Evolutionary conservation across 2,888 invertebrate genomes (phyloP).

Genomic region (Drosophila antonietae): DNA sequence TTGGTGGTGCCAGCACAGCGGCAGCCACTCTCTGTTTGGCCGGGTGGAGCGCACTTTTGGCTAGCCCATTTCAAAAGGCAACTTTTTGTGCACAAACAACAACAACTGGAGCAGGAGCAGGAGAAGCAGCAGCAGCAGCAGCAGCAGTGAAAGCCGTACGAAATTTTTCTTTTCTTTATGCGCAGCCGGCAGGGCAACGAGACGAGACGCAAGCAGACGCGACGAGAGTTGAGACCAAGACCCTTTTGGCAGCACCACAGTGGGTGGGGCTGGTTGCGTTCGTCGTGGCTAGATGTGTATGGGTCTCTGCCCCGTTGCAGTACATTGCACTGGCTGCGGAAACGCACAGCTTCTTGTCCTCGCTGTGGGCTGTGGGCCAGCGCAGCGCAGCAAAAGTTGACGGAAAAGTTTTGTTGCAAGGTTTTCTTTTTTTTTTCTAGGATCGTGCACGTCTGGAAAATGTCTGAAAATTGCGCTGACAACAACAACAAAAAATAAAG

Average conservation of each 20-base stretch:
- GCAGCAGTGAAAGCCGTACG: conserved; percentile 67
- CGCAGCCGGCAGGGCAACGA: conserved; percentile 62
- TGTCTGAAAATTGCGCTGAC: conserved; percentile 77
- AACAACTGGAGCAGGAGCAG: conserved; percentile 33
- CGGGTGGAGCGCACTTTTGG: conserved; percentile 56
- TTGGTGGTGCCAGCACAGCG: conserved; percentile 40
- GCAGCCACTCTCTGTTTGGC: conserved; percentile 20
- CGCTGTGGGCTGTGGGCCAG: conserved; percentile 71
- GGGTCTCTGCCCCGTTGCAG: conserved; percentile 30
- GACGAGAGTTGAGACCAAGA: conserved; percentile 64
- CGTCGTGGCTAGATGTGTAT: conserved; percentile 17
- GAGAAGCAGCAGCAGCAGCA: conserved; percentile 25
- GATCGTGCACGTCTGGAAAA: conserved; percentile 77
- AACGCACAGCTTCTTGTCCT: conserved; percentile 80
- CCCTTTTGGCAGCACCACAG: conserved; percentile 68
- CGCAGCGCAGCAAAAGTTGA: conserved; percentile 65
- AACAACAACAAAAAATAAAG: conserved; percentile 34
- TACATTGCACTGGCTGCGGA: conserved; percentile 66
- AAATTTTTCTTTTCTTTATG: conserved; percentile 79
- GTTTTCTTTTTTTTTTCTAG: conserved; percentile 50
- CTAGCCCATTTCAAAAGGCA: conserved; percentile 66
- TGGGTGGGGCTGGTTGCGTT: background rate
- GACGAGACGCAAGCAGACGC: conserved; percentile 24
- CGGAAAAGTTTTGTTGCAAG: conserved; percentile 67
- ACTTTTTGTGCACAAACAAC: conserved; percentile 55